Evolutionary conservation across 2,113 vertebrate genomes (phyloP).

Genomic region (Otolemur garnettii): DNA sequence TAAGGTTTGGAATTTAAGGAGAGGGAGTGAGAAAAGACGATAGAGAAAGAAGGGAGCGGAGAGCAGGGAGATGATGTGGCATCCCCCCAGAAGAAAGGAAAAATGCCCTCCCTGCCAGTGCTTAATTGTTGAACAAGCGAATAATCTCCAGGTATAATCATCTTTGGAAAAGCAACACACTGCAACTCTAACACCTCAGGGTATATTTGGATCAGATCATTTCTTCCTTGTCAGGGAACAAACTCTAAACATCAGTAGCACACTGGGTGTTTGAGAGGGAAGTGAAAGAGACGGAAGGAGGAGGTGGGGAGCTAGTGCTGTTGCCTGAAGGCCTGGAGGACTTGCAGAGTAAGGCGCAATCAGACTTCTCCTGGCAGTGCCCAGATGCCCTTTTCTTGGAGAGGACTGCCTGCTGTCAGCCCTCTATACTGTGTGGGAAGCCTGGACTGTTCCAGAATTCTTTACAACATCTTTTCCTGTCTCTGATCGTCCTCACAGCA

Average conservation of each 20-base stretch:
- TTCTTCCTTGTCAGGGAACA: slow-evolving; percentile 47
- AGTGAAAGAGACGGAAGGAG: background rate
- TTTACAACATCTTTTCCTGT: background rate
- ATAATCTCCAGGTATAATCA: background rate
- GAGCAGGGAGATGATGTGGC: too few relatives aligned
- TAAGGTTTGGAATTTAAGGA: too few relatives aligned
- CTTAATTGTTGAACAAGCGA: background rate
- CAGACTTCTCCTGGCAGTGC: background rate
- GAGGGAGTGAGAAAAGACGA: too few relatives aligned
- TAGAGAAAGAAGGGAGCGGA: too few relatives aligned
- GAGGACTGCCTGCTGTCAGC: background rate
- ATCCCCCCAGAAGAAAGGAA: too few relatives aligned
- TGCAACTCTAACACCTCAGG: background rate
- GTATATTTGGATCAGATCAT: background rate
- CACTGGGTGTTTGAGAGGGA: background rate
- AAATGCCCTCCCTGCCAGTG: background rate
- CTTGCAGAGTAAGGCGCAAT: background rate
- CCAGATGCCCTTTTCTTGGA: background rate
- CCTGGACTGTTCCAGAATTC: background rate
- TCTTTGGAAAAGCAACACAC: slow-evolving; percentile 25
- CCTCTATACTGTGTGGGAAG: background rate
- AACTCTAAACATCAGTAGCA: background rate
- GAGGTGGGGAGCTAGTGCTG: background rate
- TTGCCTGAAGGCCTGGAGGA: background rate
- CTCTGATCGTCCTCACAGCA: background rate